Evolutionary conservation across 2,797 vertebrate genomes (phyloP), one percentile per base, ranked within the genome.

Genomic region (Scarus forsteni): DNA sequence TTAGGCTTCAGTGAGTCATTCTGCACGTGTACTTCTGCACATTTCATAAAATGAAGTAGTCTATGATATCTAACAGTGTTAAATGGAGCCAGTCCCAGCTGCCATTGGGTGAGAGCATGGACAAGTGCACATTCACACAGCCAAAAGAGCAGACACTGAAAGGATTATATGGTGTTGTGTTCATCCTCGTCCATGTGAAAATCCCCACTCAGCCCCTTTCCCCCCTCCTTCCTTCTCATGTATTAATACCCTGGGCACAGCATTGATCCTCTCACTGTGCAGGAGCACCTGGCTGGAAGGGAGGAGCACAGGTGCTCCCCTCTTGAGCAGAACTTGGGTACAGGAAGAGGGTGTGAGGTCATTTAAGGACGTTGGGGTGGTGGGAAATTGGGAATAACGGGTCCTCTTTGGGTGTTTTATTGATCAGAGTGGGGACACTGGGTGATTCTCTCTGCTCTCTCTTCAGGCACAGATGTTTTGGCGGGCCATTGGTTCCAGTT

Each of bases 161-260:
- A 55, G 76, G 79, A 80, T 77, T 77, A 74, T 65, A 58, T 43
- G 51, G 67, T 56, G 83, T 74, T 76, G 79, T 83, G 86, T 76
- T 80, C 85, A 85, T 89, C 84, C 73, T 80, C 75, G 52, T 89
- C 88, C 85, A 87, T 93, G 93, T 94, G 94, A 94, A 94, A 94
- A 92, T 93, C 92, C 93, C 87, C 55, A 5, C 77, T 91, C 93
- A 86, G 92, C 75, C 70, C 76, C 87, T 81, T 85, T 75, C 70
- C 76, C 87, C 82, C 85, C 76, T 70, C 76, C 72, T 86, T 85
- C 83, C 86, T 86, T 80, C 77, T 90, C 90, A 88, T 90, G 86
- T 91, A 80, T 88, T 88, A 83, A 88, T 86, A 80, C 86, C 85
- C 89, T 85, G 82, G 85, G 83, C 88, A 87, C 84, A 87, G 83